Conservation (phyloP, 2,797 vertebrate species). For the Nasua narica region DNA sequence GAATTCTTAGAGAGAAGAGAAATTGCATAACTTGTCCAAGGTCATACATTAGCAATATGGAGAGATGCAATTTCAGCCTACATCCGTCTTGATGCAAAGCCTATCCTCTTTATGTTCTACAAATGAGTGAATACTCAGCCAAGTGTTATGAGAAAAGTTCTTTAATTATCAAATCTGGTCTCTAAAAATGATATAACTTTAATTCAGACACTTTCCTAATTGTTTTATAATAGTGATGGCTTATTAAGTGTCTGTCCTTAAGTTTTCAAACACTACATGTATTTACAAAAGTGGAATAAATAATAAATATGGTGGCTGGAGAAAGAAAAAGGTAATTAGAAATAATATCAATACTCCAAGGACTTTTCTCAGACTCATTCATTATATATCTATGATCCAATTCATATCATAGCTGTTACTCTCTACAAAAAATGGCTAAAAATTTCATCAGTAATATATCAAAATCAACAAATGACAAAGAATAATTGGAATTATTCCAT, state of each 20-base stretch:
- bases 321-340: conserved; percentile 3
- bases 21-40: not conserved
- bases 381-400: not conserved
- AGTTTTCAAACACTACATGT: not conserved
- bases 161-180: not conserved
- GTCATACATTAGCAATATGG: not conserved
- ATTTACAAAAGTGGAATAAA: not conserved
- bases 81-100: not conserved
- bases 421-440: not conserved
- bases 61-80: not conserved
- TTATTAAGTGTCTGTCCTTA: not conserved
- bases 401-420: not conserved
- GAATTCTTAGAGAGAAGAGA: not conserved
- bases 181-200: not conserved
- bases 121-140: not conserved
- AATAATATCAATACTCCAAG: not conserved
- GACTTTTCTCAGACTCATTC: not conserved
- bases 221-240: not conserved
- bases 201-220: not conserved
- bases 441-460: conserved; percentile 30
- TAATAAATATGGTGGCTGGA: not conserved
- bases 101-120: not conserved
- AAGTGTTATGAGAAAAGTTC: not conserved
- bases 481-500: not conserved
- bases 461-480: not conserved